Conservation (phyloP, 2,888 invertebrate species). For the Agriopis marginaria region DNA sequence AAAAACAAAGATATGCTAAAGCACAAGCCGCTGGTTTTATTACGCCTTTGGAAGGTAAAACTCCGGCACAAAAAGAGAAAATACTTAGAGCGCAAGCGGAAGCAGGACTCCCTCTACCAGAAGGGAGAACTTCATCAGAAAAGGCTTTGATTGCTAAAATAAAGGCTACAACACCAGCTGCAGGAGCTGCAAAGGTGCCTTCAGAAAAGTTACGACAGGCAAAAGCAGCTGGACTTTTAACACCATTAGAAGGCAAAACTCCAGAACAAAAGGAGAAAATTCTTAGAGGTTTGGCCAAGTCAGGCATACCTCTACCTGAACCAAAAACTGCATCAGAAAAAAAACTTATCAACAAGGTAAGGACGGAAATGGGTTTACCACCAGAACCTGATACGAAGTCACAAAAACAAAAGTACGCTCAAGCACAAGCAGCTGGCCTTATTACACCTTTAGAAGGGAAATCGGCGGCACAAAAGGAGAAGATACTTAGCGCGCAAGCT, state of each 20-base stretch:
- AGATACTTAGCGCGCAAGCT: constrained; percentile 42
- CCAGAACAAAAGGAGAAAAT: constrained; percentile 49
- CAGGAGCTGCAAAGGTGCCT: not conserved
- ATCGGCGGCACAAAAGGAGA: constrained; percentile 47
- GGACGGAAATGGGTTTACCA: constrained; percentile 49
- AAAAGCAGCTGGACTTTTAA: constrained; percentile 2
- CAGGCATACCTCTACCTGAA: constrained; percentile 44
- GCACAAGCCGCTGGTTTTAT: no score
- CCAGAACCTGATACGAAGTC: constrained; percentile 50
- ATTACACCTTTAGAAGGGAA: constrained; percentile 53
- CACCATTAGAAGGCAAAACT: constrained; percentile 39
- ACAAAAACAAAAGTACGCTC: constrained; percentile 45
- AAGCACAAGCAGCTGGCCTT: constrained; percentile 46
- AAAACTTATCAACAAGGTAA: constrained; percentile 33
- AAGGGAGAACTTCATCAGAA: no score
- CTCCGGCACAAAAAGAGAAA: no score
- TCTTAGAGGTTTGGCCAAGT: constrained; percentile 38
- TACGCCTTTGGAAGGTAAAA: no score
- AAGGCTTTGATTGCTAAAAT: constrained; percentile 18
- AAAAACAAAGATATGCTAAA: no score
- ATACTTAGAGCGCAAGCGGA: no score
- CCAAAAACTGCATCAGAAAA: constrained; percentile 43
- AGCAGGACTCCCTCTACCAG: no score
- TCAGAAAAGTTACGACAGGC: constrained; percentile 3
- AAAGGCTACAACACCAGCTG: constrained; percentile 29